Percentiles rank a stretch among this genome's conserved stretches.
Evolutionary conservation across 2,113 vertebrate species (phyloP).

Genomic region (Etia nguti): DNA sequence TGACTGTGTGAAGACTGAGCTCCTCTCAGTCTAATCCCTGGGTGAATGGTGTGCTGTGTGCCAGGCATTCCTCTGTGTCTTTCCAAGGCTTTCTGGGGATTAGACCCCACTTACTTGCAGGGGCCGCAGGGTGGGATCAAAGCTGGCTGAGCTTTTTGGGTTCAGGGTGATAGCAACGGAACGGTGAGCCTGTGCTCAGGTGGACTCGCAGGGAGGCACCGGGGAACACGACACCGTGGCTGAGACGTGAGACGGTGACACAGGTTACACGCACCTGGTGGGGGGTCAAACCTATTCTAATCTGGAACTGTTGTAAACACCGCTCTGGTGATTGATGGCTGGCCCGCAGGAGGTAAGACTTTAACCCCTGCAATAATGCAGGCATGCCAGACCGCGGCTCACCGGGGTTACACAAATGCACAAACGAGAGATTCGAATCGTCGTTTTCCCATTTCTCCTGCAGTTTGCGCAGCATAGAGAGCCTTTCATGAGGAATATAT

Average conservation of each 20-base stretch:
- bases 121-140: constrained; percentile 61
- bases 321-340: constrained; percentile 29
- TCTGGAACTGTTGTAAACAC: constrained; percentile 15
- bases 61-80: constrained; percentile 70
- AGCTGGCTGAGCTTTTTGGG: constrained; percentile 53
- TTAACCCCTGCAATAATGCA: constrained; percentile 20
- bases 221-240: constrained; percentile 38
- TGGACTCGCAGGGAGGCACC: constrained; percentile 6
- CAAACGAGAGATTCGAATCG: not conserved
- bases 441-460: not conserved
- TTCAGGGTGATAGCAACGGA: constrained; percentile 30
- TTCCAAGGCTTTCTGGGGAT: constrained; percentile 62
- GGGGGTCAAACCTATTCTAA: constrained; percentile 44
- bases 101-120: constrained; percentile 67
- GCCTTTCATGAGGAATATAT: not conserved
- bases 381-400: not conserved
- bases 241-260: constrained; percentile 28
- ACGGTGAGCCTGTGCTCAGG: constrained; percentile 34
- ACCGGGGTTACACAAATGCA: constrained; percentile 41
- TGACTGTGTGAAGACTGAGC: constrained; percentile 53
- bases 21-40: constrained; percentile 59
- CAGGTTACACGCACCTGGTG: constrained; percentile 45
- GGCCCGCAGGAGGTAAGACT: constrained; percentile 22
- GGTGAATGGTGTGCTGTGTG: constrained; percentile 69
- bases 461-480: not conserved